These are phyloP conservation scores for Tapera naevia DNA, from an alignment of 2,797 vertebrate species.

Conservation along the genomic window DNA sequence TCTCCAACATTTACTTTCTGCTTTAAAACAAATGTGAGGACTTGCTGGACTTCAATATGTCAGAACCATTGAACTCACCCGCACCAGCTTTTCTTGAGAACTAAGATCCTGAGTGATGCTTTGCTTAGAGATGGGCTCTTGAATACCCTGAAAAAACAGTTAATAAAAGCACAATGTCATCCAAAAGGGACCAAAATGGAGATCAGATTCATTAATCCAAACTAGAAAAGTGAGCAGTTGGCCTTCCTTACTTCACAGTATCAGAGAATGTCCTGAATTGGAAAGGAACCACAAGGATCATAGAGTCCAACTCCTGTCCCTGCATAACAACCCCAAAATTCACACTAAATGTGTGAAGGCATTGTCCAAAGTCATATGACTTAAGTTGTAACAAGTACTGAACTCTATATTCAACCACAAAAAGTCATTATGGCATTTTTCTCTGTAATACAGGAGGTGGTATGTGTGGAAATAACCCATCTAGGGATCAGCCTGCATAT, in stretches of 20 bases:
- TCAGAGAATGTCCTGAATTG: too few species aligned
- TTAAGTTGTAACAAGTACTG: not conserved
- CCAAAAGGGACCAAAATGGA: not conserved
- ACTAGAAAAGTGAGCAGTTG: not conserved
- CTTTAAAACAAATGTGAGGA: not conserved
- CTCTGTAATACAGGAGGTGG: too few species aligned
- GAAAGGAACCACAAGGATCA: too few species aligned
- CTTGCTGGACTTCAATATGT: not conserved
- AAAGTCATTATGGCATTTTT: not conserved
- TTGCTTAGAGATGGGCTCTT: not conserved
- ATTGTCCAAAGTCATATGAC: too few species aligned
- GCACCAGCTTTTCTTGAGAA: not conserved
- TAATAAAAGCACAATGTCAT: not conserved
- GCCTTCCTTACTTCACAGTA: not conserved
- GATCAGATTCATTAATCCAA: not conserved
- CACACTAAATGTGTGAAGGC: too few species aligned
- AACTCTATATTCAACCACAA: not conserved
- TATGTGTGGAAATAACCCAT: too few species aligned
- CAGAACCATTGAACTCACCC: not conserved
- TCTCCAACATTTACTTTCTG: not conserved
- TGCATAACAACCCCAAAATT: too few species aligned
- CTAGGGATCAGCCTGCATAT: not conserved
- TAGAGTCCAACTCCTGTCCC: too few species aligned
- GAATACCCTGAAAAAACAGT: not conserved
- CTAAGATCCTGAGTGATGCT: rapidly evolving